Base-by-base conservation (phyloP, 1,140 invertebrate species). In the Drosophila persimilis region DNA sequence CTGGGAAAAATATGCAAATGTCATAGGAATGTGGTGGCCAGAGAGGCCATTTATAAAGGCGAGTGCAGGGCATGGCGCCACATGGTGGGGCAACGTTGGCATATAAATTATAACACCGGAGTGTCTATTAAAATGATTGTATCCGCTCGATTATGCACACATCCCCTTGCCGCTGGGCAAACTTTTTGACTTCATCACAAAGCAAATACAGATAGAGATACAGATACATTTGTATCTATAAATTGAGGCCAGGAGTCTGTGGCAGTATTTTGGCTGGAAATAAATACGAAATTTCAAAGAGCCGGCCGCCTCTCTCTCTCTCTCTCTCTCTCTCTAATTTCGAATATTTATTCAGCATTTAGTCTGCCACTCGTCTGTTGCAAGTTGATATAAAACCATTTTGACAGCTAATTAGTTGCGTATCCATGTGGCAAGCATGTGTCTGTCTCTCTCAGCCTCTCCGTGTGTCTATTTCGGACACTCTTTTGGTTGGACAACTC, bases 91-190 rank as follows among this genome's bases (percentile, higher is more conserved):
- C 48, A 39, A 48, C 55, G 15, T 72, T 79, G 83, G 84, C 75
- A 88, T 88, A 88, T 88, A 88, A 88, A 88, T 88, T 88, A 88
- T 88, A 88, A 88, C 88, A 90, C 83, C 83, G 83, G 83, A 73
- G 83, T 90, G 88, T 90, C 88, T 90, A 90, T 90, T 90, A 90
- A 90, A 90, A 90, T 84, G 88, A 90, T 90, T 88, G 88, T 90
- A 90, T 90, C 88, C 88, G 88, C 88, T 90, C 88, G 88, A 90
- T 90, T 90, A 90, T 90, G 77, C 88, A 90, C 88, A 76, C 64
- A 78, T 35, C 24, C 63, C 17, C 51, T 41, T 69, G 31, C 51
- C 51, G 52, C 29, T 15, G 56, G 52, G 58, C 66, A 75, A 81
- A 83, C 60, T 83, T 83, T 81, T 71, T 66, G 79, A 84, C 79